These are phyloP conservation scores for Perizoma affinitatum DNA, from an alignment of 2,888 invertebrate genomes.

Conservation along the genomic window DNA sequence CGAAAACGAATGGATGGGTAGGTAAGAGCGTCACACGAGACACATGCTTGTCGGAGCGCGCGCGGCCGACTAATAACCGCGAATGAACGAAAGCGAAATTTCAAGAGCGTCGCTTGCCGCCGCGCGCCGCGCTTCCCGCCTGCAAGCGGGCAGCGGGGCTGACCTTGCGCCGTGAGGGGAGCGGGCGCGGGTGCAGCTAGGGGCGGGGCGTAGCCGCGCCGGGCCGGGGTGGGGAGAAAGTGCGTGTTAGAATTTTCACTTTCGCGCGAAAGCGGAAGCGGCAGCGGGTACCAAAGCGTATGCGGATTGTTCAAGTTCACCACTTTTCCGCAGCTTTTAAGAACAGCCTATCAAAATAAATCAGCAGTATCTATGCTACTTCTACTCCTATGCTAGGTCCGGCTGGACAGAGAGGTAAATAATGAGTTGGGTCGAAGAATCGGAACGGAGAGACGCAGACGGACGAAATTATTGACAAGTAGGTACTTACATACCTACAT, in stretches of 20 bases:
- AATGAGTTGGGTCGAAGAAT: too few species aligned
- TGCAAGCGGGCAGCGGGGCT: slow-evolving; percentile 61
- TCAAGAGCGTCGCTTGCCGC: slow-evolving; percentile 83
- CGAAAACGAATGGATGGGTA: slow-evolving; percentile 76
- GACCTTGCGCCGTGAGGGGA: slow-evolving; percentile 65
- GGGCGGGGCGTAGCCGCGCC: slow-evolving; percentile 58
- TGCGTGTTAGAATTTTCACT: slow-evolving; percentile 80
- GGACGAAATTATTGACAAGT: too few species aligned
- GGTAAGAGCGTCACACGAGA: slow-evolving; percentile 79
- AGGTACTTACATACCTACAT: too few species aligned
- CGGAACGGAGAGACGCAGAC: too few species aligned
- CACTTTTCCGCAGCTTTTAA: not conserved
- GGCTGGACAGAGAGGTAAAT: too few species aligned
- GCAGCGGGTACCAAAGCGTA: slow-evolving; percentile 40
- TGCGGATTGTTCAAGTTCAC: slow-evolving; percentile 21
- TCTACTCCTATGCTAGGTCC: too few species aligned
- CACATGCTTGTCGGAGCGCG: slow-evolving; percentile 85
- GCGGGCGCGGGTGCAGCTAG: slow-evolving; percentile 59
- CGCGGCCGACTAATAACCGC: slow-evolving; percentile 85
- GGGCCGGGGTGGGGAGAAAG: slow-evolving; percentile 76
- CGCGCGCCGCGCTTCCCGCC: slow-evolving; percentile 61
- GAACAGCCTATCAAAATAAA: not conserved
- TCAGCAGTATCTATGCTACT: too few species aligned
- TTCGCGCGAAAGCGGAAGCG: slow-evolving; percentile 72
- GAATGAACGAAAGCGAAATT: slow-evolving; percentile 88